Conservation (phyloP, 1,140 invertebrate species). For the Doryteuthis pealeii region DNA sequence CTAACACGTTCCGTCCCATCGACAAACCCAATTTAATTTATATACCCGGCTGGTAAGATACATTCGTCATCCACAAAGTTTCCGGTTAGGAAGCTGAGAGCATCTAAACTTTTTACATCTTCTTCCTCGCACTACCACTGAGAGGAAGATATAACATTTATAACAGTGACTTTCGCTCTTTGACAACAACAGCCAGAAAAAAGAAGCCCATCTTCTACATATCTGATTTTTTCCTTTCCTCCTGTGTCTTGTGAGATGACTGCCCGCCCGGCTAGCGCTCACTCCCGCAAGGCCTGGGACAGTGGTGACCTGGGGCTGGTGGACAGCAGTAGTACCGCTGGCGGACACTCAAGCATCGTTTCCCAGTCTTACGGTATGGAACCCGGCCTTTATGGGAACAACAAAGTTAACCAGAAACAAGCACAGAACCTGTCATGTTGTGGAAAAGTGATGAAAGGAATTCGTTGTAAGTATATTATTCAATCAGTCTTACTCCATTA, state of each 20-base stretch:
- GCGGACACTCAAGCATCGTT: slow-evolving; percentile 33
- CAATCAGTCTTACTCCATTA: background rate
- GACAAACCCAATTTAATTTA: too few species aligned
- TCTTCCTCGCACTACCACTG: too few species aligned
- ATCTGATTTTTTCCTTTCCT: too few species aligned
- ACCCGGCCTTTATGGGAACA: slow-evolving; percentile 23
- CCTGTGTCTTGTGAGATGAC: background rate
- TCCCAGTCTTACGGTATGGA: slow-evolving; percentile 27
- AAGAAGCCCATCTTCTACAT: too few species aligned
- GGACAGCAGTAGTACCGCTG: slow-evolving; percentile 29
- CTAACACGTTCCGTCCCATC: too few species aligned
- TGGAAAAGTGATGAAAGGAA: slow-evolving; percentile 36
- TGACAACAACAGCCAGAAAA: too few species aligned
- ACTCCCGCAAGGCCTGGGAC: slow-evolving; percentile 49
- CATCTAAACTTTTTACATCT: too few species aligned
- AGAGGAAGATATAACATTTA: too few species aligned
- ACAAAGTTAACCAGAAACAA: slow-evolving; percentile 20
- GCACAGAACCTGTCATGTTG: slow-evolving; percentile 24
- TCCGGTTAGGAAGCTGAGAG: too few species aligned
- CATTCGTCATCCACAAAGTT: too few species aligned
- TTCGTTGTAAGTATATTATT: slow-evolving; percentile 50
- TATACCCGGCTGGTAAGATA: too few species aligned
- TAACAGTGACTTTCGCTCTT: too few species aligned
- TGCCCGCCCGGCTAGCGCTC: slow-evolving; percentile 44
- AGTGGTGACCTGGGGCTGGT: slow-evolving; percentile 14